Evolutionary conservation across 2,797 vertebrate species (phyloP), one percentile per base, ranked within the genome.

Genomic region (Brachymystax lenok): DNA sequence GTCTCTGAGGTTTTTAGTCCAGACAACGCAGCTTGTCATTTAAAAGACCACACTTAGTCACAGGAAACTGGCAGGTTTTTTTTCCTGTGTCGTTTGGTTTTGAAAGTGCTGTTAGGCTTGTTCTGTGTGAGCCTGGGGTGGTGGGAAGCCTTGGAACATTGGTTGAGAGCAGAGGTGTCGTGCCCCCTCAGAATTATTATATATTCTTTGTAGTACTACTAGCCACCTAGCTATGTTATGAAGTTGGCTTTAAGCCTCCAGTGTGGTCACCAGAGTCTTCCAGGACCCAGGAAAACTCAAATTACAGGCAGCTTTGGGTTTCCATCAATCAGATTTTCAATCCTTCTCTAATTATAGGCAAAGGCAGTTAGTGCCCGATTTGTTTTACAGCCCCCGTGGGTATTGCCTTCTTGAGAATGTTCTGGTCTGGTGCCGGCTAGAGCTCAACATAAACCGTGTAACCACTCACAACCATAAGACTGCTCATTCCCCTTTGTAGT

Each of bases 301-400:
- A 85, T 88, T 88, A 89, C 81, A 88, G 83, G 79, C 80, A 75
- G 79, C 77, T 78, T 88, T 82, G 66, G 77, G 83, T 81, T 82
- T 82, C 83, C 82, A 78, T 81, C 73, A 86, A 84, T 87, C 84
- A 80, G 74, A 84, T 85, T 83, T 84, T 83, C 76, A 84, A 80
- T 78, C 75, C 63, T 79, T 83, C 74, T 86, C 77, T 84, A 86
- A 86, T 87, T 84, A 85, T 83, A 84, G 81, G 75, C 77, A 73
- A 51, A 50, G 46, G 77, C 77, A 51, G 68, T 84, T 78, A 76
- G 71, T 81, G 82, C 80, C 82, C 30, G 78, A 82, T 86, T 81
- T 81, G 79, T 82, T 85, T 82, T 82, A 84, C 51, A 73, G 82
- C 78, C 61, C 76, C 27, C 8, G 72, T 68, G 78, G 76, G 80